Percentiles rank a stretch among this genome's conserved stretches.
These are phyloP conservation scores for Phylloscopus trochiloides DNA, from an alignment of 2,113 vertebrate genomes.

Conservation along the genomic window DNA sequence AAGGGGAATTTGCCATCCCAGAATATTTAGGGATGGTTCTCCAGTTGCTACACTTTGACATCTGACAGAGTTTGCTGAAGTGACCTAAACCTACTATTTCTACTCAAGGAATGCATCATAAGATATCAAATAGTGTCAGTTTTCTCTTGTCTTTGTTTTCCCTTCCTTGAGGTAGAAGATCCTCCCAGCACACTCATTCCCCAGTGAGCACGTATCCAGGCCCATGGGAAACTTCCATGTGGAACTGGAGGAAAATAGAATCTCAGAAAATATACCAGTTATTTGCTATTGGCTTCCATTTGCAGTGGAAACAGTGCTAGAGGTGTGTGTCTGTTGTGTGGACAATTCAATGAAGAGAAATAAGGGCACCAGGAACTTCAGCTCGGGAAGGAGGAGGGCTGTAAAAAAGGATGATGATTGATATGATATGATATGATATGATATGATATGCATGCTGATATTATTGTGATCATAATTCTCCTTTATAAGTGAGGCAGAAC, in stretches of 20 bases:
- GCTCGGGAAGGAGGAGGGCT: not conserved
- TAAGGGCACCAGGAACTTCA: not conserved
- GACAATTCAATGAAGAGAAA: not conserved
- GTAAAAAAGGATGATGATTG: not conserved
- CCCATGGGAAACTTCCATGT: not conserved
- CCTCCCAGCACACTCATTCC: not conserved
- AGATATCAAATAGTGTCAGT: not conserved
- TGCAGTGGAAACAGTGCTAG: not conserved
- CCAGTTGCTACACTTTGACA: not conserved
- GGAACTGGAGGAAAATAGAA: not conserved
- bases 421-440: not conserved
- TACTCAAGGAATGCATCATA: not conserved
- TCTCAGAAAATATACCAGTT: not conserved
- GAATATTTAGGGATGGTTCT: constrained; percentile 13
- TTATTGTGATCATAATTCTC: not conserved
- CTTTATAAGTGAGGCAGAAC: not conserved
- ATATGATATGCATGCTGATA: not conserved
- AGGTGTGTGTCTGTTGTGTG: not conserved
- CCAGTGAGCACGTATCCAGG: not conserved
- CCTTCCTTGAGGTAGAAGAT: not conserved
- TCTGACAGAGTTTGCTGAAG: not conserved
- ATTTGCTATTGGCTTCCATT: not conserved
- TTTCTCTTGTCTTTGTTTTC: not conserved
- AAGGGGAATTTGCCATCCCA: not conserved
- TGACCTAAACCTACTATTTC: not conserved